phyloP scores from a whole-genome alignment of 2,113 vertebrate genomes.

The Microtus montanus region DNA sequence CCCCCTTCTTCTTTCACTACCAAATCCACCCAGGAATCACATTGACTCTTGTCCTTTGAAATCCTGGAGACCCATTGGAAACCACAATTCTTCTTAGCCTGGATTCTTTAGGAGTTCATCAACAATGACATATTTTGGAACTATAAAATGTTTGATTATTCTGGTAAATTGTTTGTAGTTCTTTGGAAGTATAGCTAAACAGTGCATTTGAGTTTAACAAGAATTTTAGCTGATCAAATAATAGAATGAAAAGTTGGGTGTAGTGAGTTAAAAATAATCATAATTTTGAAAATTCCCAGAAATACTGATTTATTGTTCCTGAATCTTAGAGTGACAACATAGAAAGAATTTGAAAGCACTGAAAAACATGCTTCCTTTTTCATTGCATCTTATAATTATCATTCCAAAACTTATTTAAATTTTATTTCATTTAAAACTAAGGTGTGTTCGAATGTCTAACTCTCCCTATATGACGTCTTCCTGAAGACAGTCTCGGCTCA shows the following conservation, averaged over 20 bases:
- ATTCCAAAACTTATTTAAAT: background rate
- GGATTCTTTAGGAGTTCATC: background rate
- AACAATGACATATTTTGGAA: background rate
- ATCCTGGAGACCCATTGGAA: background rate
- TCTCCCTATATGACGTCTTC: background rate
- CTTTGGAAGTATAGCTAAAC: background rate
- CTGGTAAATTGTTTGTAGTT: background rate
- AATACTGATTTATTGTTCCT: background rate
- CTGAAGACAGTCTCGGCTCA: background rate
- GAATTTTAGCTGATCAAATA: background rate
- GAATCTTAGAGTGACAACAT: background rate
- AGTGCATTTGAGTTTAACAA: background rate
- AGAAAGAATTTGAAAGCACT: background rate
- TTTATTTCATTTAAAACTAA: background rate
- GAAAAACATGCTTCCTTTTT: background rate
- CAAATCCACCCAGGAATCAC: background rate
- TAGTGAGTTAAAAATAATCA: background rate
- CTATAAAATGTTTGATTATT: background rate
- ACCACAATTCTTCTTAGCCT: background rate
- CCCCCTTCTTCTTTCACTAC: background rate
- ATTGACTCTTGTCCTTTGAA: background rate
- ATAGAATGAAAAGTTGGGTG: background rate
- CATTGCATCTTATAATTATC: background rate
- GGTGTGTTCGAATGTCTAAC: background rate
- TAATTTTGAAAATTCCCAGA: background rate